Conservation (phyloP, 1,140 invertebrate genomes). For the Drosophila lacertosa region DNA sequence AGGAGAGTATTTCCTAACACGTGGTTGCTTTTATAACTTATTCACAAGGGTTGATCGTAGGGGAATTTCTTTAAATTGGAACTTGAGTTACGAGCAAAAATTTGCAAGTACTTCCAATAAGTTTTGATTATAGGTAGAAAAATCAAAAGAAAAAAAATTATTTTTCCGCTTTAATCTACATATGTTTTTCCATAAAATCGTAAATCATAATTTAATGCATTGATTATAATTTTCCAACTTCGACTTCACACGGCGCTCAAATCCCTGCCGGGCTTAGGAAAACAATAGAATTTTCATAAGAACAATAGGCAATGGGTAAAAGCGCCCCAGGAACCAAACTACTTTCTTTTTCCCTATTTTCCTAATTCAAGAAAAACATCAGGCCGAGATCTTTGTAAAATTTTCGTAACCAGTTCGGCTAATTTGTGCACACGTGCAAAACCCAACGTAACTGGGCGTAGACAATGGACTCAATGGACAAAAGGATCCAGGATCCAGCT, state of each 20-base stretch:
- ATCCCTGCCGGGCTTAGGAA: constrained; percentile 36
- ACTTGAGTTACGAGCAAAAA: constrained; percentile 22
- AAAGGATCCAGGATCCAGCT: constrained; percentile 57
- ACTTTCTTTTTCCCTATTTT: constrained; percentile 49
- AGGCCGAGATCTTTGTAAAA: constrained; percentile 37
- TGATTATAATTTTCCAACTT: constrained; percentile 47
- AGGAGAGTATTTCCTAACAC: constrained; percentile 37
- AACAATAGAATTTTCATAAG: constrained; percentile 71
- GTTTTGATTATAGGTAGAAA: not conserved
- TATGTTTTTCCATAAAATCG: constrained; percentile 14
- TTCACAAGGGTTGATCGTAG: constrained; percentile 27
- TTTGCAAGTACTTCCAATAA: constrained; percentile 33
- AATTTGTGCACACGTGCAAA: constrained; percentile 80
- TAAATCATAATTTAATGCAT: constrained; percentile 47
- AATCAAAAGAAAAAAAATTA: too few species aligned
- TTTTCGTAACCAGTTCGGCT: constrained; percentile 67
- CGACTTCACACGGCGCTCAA: constrained; percentile 49
- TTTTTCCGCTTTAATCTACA: not conserved
- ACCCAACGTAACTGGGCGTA: constrained; percentile 38
- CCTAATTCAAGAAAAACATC: constrained; percentile 49
- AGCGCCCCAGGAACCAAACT: constrained; percentile 58
- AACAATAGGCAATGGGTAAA: constrained; percentile 59
- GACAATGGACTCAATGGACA: constrained; percentile 40
- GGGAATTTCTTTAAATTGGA: constrained; percentile 39
- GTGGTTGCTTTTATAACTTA: constrained; percentile 36